phyloP scores from a whole-genome alignment of 2,888 invertebrate species.

The Serrognathus titanus region DNA sequence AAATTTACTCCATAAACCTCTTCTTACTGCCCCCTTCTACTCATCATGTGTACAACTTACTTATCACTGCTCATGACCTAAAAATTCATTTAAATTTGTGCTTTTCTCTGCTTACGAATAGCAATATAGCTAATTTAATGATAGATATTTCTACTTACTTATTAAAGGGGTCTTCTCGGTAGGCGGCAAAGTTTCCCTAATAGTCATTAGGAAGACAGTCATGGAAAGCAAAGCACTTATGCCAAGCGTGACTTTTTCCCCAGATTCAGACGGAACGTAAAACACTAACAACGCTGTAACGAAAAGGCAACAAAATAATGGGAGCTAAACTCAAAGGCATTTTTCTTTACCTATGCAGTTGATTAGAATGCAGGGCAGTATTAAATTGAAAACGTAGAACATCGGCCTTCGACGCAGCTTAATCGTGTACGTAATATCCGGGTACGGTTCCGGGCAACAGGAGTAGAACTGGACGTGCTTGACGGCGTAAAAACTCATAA shows the following conservation, averaged over 20 bases:
- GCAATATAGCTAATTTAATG: background rate
- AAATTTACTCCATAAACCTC: no score
- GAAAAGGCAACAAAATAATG: background rate
- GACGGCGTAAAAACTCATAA: constrained; percentile 71
- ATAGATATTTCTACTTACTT: constrained; percentile 56
- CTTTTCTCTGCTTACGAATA: background rate
- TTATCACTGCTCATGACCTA: no score
- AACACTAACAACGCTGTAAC: constrained; percentile 73
- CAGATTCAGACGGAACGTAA: constrained; percentile 84
- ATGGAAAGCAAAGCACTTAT: constrained; percentile 84
- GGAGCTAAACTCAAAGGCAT: background rate
- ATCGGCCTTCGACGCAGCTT: constrained; percentile 71
- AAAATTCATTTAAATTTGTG: no score
- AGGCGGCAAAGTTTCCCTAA: constrained; percentile 79
- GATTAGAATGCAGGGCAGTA: constrained; percentile 79
- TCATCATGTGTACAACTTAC: no score
- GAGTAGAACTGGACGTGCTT: constrained; percentile 73
- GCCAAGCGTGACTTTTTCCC: constrained; percentile 82
- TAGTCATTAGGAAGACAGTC: constrained; percentile 87
- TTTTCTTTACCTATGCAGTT: constrained; percentile 70
- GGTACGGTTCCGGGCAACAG: constrained; percentile 79
- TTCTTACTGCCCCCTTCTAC: no score
- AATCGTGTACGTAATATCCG: constrained; percentile 80
- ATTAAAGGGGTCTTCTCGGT: constrained; percentile 85
- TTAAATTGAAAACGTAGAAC: constrained; percentile 84